A percentile compares a stretch with the other conserved stretches of the same genome.
phyloP scores from a whole-genome alignment of 2,797 vertebrate genomes.

The Etheostoma perlongum region DNA sequence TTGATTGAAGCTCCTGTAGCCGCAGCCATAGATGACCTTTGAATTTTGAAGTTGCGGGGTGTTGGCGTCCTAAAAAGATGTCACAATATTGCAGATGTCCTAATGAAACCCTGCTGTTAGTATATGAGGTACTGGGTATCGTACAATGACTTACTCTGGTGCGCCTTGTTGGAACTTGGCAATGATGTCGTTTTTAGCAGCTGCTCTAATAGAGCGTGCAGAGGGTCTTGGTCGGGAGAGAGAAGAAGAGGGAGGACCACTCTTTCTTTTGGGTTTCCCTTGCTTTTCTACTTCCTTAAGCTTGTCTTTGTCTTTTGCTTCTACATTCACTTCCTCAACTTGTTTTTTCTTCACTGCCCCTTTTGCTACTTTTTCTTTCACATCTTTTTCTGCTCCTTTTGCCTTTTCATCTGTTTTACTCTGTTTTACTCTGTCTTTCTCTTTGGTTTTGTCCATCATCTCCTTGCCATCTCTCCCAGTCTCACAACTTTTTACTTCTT shows the following conservation, averaged over 20 bases:
- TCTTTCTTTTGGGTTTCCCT: constrained; percentile 78
- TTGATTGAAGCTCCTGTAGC: constrained; percentile 93
- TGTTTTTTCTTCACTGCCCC: constrained; percentile 53
- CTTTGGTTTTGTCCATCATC: constrained; percentile 21
- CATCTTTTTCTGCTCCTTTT: constrained; percentile 38
- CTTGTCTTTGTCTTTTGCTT: constrained; percentile 68
- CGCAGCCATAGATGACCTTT: constrained; percentile 86
- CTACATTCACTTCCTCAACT: constrained; percentile 32
- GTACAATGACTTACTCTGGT: constrained; percentile 75
- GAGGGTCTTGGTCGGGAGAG: constrained; percentile 70
- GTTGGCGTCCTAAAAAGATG: constrained; percentile 73
- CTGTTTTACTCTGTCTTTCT: constrained; percentile 23
- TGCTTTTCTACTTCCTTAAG: constrained; percentile 75
- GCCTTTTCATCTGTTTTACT: constrained; percentile 25
- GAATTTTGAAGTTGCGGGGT: constrained; percentile 85
- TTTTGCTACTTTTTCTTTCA: constrained; percentile 28
- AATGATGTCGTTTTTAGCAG: constrained; percentile 82
- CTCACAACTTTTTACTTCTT: constrained; percentile 28
- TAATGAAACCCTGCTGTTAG: neutral
- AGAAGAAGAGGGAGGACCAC: constrained; percentile 50
- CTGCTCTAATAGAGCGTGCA: constrained; percentile 69
- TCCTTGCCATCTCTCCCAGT: constrained; percentile 26
- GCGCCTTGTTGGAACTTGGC: constrained; percentile 86
- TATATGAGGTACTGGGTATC: neutral
- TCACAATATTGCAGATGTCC: constrained; percentile 8